A percentile compares a stretch with the other conserved stretches of the same genome.
phyloP scores from a whole-genome alignment of 2,797 vertebrate species.

The Mormyrus hasselquistii region DNA sequence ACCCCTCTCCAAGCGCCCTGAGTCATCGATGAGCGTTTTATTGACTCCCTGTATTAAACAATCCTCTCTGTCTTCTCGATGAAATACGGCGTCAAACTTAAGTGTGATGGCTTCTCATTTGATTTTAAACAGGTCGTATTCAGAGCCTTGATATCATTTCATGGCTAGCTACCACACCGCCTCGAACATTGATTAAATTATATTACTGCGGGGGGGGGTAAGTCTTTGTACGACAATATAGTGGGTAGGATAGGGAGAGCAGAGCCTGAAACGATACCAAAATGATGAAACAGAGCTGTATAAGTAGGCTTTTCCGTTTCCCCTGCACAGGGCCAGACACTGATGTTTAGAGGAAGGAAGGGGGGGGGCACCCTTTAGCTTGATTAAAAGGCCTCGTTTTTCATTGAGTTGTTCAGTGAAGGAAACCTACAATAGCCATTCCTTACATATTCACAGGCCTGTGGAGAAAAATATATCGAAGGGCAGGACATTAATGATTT shows the following conservation, averaged over 20 bases:
- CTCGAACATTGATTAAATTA: conserved; percentile 6
- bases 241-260: background rate
- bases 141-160: background rate
- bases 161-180: conserved; percentile 1
- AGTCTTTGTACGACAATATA: background rate
- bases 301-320: conserved; percentile 10
- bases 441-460: background rate
- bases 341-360: conserved; percentile 21
- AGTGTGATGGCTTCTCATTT: conserved; percentile 13
- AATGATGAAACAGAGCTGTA: background rate
- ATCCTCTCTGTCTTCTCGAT: conserved; percentile 3
- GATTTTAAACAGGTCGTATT: conserved; percentile 9
- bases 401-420: background rate
- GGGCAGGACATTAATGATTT: background rate
- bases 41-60: conserved; percentile 17
- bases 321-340: conserved; percentile 7
- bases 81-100: conserved; percentile 2
- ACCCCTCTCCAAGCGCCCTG: background rate
- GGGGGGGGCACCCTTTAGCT: conserved; percentile 13
- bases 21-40: conserved; percentile 12
- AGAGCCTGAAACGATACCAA: background rate
- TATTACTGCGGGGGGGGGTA: background rate
- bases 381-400: background rate
- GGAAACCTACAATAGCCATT: background rate
- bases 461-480: background rate